phyloP scores from a whole-genome alignment of 2,888 invertebrate species.

The Ectemnius continuus region DNA sequence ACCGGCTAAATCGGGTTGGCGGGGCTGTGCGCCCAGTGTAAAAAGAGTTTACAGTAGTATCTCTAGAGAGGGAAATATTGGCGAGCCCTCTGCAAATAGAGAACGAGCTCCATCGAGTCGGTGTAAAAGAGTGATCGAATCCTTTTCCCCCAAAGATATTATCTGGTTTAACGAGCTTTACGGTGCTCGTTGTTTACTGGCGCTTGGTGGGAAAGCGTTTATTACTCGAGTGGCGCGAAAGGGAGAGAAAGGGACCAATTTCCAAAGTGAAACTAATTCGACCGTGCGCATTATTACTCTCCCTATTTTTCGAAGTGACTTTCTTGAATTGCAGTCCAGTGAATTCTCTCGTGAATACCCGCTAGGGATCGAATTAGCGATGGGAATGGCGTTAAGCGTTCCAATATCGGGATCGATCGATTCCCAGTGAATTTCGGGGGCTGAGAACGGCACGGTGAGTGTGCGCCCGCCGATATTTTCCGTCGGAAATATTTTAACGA shows the following conservation, averaged over 20 bases:
- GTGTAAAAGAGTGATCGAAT: conserved; percentile 41
- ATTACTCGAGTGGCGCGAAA: conserved; percentile 21
- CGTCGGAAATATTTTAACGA: conserved; percentile 71
- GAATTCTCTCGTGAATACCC: too few species aligned
- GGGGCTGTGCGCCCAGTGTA: conserved; percentile 16
- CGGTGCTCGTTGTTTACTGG: conserved; percentile 67
- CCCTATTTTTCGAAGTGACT: not conserved
- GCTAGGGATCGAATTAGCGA: not conserved
- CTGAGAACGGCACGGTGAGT: conserved; percentile 18
- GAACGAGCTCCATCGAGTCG: conserved; percentile 42
- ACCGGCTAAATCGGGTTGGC: conserved; percentile 52
- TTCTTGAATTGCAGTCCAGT: not conserved
- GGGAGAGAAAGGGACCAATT: not conserved
- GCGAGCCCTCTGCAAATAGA: conserved; percentile 37
- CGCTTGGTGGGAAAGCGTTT: conserved; percentile 45
- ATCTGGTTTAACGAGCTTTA: conserved; percentile 64
- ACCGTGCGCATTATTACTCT: not conserved
- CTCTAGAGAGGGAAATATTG: conserved; percentile 50
- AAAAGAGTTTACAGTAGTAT: conserved; percentile 48
- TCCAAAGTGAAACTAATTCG: conserved; percentile 9
- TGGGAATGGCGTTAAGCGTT: not conserved
- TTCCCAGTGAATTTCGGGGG: too few species aligned
- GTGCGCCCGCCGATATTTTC: conserved; percentile 53
- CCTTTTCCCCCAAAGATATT: conserved; percentile 62
- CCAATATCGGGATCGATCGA: too few species aligned